Evolutionary conservation across 2,797 vertebrate genomes (phyloP).

Genomic region (Molossus alvarezi): DNA sequence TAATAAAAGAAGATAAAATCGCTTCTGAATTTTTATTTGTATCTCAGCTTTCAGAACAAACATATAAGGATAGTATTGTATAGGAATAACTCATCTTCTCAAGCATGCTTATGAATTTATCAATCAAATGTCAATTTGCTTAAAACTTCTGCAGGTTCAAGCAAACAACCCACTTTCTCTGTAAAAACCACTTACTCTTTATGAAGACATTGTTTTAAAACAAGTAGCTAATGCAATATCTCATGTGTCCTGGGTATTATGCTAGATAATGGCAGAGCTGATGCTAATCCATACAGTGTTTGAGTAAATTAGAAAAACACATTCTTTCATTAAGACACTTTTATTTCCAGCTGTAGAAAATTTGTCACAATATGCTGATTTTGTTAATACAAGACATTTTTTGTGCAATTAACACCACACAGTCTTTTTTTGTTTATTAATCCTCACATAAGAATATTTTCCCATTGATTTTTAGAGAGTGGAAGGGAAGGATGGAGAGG

Average conservation of each 20-base stretch:
- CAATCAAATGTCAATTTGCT: conserved; percentile 12
- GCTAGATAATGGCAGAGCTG: not conserved
- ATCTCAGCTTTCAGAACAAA: conserved; percentile 29
- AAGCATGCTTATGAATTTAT: not conserved
- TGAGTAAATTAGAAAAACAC: not conserved
- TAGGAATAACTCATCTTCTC: conserved; percentile 25
- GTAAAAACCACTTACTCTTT: not conserved
- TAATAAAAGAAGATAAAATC: too few species aligned
- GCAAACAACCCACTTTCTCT: conserved; percentile 24
- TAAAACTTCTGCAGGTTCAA: not conserved
- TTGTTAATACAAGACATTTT: conserved; percentile 23
- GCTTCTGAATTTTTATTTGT: conserved; percentile 24
- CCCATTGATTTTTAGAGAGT: too few species aligned
- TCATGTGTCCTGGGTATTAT: not conserved
- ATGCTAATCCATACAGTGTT: not conserved
- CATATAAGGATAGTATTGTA: not conserved
- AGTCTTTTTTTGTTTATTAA: not conserved
- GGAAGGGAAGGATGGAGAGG: too few species aligned
- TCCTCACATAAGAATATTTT: too few species aligned
- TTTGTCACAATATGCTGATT: not conserved
- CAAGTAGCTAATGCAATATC: not conserved
- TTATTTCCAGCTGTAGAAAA: conserved; percentile 9
- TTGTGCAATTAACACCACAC: not conserved
- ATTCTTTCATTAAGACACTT: not conserved
- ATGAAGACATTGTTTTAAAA: conserved; percentile 8